Conservation (phyloP, 2,113 vertebrate species). For the Chionomys nivalis region DNA sequence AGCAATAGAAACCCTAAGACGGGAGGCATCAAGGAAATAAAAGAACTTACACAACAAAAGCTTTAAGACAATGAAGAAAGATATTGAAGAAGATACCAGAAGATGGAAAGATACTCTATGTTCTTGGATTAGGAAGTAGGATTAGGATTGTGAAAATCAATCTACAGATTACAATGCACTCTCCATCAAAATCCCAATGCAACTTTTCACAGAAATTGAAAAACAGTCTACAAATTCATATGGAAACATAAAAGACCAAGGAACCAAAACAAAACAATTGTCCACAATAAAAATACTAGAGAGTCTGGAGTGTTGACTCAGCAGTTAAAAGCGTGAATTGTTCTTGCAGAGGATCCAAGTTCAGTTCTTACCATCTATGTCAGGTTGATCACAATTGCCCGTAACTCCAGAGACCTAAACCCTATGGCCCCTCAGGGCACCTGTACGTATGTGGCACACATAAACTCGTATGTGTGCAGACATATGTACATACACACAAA, state of each 20-base stretch:
- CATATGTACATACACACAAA: not conserved
- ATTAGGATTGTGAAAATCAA: not conserved
- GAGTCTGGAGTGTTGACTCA: not conserved
- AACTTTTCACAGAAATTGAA: not conserved
- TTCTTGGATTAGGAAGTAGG: not conserved
- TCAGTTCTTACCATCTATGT: not conserved
- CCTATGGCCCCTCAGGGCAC: not conserved
- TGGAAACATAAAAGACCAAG: not conserved
- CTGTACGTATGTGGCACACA: not conserved
- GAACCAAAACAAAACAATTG: not conserved
- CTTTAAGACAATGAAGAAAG: not conserved
- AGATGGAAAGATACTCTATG: not conserved
- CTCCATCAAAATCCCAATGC: not conserved
- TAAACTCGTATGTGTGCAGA: not conserved
- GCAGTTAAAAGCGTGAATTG: not conserved
- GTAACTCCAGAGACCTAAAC: not conserved
- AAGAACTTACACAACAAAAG: not conserved
- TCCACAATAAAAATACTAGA: not conserved
- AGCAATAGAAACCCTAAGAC: not conserved
- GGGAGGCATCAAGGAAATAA: not conserved
- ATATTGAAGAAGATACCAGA: not conserved
- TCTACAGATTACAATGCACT: not conserved
- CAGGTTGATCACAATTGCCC: not conserved
- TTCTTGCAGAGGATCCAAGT: not conserved
- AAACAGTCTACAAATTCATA: not conserved